These are phyloP conservation scores for Trissonchulus sp. DNA, from an alignment of 2,888 invertebrate species.

Conservation along the genomic window DNA sequence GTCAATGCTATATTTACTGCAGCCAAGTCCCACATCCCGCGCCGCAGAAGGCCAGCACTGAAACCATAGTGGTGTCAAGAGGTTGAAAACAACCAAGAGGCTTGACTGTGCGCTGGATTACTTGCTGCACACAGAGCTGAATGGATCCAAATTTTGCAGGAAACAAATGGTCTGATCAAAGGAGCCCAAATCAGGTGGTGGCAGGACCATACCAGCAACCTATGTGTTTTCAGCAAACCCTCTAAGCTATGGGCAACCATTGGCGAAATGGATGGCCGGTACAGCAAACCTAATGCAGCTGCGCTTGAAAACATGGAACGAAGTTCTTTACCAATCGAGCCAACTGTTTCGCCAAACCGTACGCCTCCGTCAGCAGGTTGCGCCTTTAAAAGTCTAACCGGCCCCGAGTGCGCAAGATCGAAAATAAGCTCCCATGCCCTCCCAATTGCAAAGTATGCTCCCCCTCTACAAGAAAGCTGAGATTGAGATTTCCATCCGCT, in stretches of 20 bases:
- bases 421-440: background rate
- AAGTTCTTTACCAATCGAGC: conserved; percentile 10
- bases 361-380: conserved; percentile 16
- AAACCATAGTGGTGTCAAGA: conserved; percentile 1
- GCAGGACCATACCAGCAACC: conserved; percentile 1
- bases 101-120: background rate
- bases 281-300: background rate
- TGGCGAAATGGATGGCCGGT: conserved; percentile 3
- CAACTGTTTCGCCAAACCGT: background rate
- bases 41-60: background rate
- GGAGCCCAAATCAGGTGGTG: conserved; percentile 3
- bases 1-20: background rate
- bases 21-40: background rate
- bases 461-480: background rate
- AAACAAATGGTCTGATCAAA: background rate
- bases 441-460: background rate
- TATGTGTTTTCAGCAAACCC: background rate
- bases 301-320: background rate
- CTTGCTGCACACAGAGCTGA: background rate
- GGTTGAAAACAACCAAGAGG: background rate
- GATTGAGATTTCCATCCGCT: background rate
- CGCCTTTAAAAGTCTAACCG: background rate
- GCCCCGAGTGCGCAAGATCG: background rate
- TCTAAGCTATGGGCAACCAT: background rate
- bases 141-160: background rate